Evolutionary conservation across 2,888 invertebrate species (phyloP), one percentile per base, ranked within the genome.

Genomic region (Teleiodes luculella): DNA sequence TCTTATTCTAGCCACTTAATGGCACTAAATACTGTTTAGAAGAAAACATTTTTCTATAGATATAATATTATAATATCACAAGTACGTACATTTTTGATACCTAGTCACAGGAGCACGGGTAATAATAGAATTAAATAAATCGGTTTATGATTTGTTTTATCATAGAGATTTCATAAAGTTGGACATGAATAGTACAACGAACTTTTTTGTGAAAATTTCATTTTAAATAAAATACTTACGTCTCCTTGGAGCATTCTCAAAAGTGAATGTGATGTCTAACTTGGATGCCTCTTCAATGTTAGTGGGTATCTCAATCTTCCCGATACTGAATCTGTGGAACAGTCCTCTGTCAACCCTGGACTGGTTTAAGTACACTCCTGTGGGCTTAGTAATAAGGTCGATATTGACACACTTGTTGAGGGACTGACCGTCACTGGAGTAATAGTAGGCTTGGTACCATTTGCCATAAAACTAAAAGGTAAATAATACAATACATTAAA

Each of bases 371-470:
- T 74, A 78, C 18, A 85, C 73, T 1, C 78, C 80, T 1, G 72
- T 63, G 0, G 76, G 69, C 14, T 57, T 74, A 0, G 72, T 79
- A 30, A 66, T 54, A 14, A 84, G 58, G 24, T 82, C 74, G 3
- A 85, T 51, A 0, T 72, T 68, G 0, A 85, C 83, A 56, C 88
- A 88, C 53, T 85, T 83, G 60, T 76, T 85, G 14, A 69, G 68
- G 1, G 66, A 62, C 53, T 77, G 80, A 0, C 75, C 76, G 54
- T 83, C 81, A 56, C 83, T 83, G 41, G 86, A 81, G 62, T 78
- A 85, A 52, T 80, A 78, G 58, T 81, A 80, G 0, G 72, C 64
- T 66, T 87, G 86, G 48, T 80, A 74, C 87, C 88, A 88, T 64
- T 75, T 81, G 0, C 79, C 78, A 51, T 67, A 80, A 51, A 88